phyloP scores from a whole-genome alignment of 2,113 vertebrate genomes.

The Gasterosteus aculeatus region DNA sequence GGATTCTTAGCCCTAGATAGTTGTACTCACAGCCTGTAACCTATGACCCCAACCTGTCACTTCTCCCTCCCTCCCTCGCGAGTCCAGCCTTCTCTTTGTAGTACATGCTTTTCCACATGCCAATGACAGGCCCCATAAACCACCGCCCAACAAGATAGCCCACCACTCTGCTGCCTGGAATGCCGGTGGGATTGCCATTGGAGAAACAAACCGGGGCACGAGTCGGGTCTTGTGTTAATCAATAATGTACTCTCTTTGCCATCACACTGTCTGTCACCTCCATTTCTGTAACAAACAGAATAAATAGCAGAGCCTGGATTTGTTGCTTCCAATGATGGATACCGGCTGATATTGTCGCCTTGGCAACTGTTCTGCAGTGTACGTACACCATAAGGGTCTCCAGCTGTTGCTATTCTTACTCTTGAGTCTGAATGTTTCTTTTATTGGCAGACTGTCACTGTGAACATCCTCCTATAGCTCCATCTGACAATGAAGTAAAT shows the following conservation, averaged over 20 bases:
- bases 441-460: conserved; percentile 54
- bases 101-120: conserved; percentile 44
- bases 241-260: conserved; percentile 68
- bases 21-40: conserved; percentile 33
- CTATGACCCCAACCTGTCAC: conserved; percentile 43
- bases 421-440: conserved; percentile 37
- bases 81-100: conserved; percentile 29
- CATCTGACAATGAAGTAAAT: conserved; percentile 40
- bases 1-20: conserved; percentile 16
- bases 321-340: conserved; percentile 69
- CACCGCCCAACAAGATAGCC: conserved; percentile 57
- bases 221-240: conserved; percentile 70
- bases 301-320: conserved; percentile 63
- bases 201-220: conserved; percentile 41
- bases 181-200: conserved; percentile 60
- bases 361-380: conserved; percentile 64
- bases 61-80: conserved; percentile 28
- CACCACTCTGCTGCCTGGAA: conserved; percentile 36
- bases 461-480: conserved; percentile 55
- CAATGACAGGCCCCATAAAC: conserved; percentile 65
- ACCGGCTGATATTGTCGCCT: conserved; percentile 69
- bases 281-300: conserved; percentile 63
- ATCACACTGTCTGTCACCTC: conserved; percentile 63
- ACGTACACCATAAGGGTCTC: conserved; percentile 41
- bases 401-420: conserved; percentile 39